These are phyloP conservation scores for Trogon melanurus DNA, from an alignment of 2,113 vertebrate species.

Conservation along the genomic window DNA sequence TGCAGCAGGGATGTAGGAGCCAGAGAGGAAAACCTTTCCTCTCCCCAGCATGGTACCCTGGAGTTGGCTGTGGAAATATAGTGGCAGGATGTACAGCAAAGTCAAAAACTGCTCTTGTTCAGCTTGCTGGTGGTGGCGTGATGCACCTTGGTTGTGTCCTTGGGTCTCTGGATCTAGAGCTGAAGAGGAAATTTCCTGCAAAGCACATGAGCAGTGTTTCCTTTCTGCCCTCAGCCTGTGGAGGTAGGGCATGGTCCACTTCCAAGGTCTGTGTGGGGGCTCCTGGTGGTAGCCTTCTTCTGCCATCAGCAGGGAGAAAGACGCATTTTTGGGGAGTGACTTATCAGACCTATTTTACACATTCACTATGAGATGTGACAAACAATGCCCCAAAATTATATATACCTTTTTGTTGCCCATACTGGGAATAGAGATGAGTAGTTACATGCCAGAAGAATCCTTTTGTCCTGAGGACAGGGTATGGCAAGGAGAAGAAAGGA, in stretches of 20 bases:
- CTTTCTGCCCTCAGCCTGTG: not conserved
- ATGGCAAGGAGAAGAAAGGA: not conserved
- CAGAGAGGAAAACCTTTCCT: not conserved
- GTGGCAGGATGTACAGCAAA: not conserved
- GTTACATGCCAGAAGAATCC: not conserved
- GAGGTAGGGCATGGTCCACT: not conserved
- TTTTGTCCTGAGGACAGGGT: constrained; percentile 29
- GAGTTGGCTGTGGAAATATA: not conserved
- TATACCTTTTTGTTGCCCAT: not conserved
- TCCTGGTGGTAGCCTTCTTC: not conserved
- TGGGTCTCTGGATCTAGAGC: not conserved
- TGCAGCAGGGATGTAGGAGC: not conserved
- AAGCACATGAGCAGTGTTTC: not conserved
- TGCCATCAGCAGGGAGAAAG: not conserved
- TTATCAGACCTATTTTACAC: not conserved
- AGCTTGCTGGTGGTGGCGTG: not conserved
- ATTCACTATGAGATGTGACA: not conserved
- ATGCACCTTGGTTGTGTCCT: not conserved
- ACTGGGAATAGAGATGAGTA: not conserved
- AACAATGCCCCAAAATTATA: not conserved
- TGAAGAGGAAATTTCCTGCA: not conserved
- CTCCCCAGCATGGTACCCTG: rapidly evolving
- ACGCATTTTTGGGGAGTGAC: not conserved
- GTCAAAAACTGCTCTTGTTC: not conserved
- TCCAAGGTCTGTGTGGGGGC: not conserved